phyloP scores from a whole-genome alignment of 1,140 invertebrate genomes.

The Drosophila melanogaster region DNA sequence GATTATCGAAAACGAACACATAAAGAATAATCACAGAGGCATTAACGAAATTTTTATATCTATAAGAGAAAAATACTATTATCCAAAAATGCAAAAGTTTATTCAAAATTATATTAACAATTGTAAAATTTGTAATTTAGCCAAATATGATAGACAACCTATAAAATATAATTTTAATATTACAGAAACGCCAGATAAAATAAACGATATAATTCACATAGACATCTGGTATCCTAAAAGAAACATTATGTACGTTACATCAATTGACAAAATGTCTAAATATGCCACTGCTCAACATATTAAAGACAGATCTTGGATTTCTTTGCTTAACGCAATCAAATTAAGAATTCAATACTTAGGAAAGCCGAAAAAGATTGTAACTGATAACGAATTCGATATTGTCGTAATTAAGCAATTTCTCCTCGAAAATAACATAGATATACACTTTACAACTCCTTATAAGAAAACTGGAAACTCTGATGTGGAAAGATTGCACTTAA shows the following conservation, averaged over 20 bases:
- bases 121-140: constrained; percentile 5
- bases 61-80: constrained; percentile 12
- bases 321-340: background rate
- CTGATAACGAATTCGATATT: background rate
- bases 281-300: background rate
- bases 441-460: constrained; percentile 1
- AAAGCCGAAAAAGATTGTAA: constrained; percentile 11
- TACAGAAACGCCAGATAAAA: no score
- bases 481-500: constrained; percentile 5
- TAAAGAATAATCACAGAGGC: constrained; percentile 13
- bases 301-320: constrained; percentile 9
- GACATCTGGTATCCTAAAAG: no score
- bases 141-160: no score
- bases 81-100: constrained; percentile 8
- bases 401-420: background rate
- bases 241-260: no score
- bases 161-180: no score
- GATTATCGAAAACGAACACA: constrained; percentile 17
- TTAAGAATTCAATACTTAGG: constrained; percentile 7
- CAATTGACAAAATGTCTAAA: constrained; percentile 6
- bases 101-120: constrained; percentile 14
- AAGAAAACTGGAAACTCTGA: constrained; percentile 5
- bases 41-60: constrained; percentile 15
- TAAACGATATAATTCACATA: no score
- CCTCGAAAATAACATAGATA: background rate